Evolutionary conservation across 2,797 vertebrate genomes (phyloP), one percentile per base, ranked within the genome.

Genomic region (Delichon dasypus): DNA sequence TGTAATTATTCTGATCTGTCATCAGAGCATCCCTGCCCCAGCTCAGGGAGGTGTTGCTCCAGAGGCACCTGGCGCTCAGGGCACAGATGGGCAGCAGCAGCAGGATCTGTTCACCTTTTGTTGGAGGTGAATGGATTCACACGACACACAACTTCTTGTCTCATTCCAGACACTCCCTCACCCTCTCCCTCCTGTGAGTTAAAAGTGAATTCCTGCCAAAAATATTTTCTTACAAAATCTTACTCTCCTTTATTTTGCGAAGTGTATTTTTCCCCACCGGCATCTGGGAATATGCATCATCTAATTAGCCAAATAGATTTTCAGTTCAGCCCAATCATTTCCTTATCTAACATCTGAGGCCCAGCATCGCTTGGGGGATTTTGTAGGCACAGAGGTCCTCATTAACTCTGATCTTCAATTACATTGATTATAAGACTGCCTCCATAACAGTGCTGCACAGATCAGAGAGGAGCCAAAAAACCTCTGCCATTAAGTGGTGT

Each of bases 301-400:
- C 97, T 98, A 98, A 98, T 98, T 98, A 98, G 97, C 96, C 97
- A 98, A 98, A 98, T 98, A 96, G 97, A 98, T 98, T 98, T 98
- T 98, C 97, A 97, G 97, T 97, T 98, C 97, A 97, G 97, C 94
- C 97, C 97, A 97, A 98, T 98, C 97, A 97, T 98, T 98, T 97
- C 94, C 95, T 98, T 98, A 98, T 98, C 97, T 97, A 97, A 95
- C 92, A 96, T 97, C 96, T 96, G 97, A 98, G 97, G 95, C 96
- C 96, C 60, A 51, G 96, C 66, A 55, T 94, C 64, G 86, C 97
- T 97, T 93, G 90, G 95, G 96, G 97, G 97, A 97, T 97, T 92
- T 55, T 90, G 60, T 15, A 76, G 96, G 93, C 95, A 66, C 93
- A 50, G 95, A 98, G 97, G 97, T 98, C 97, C 97, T 98, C 97